Base-by-base conservation (phyloP, 2,888 invertebrate species). In the Diloba caeruleocephala region DNA sequence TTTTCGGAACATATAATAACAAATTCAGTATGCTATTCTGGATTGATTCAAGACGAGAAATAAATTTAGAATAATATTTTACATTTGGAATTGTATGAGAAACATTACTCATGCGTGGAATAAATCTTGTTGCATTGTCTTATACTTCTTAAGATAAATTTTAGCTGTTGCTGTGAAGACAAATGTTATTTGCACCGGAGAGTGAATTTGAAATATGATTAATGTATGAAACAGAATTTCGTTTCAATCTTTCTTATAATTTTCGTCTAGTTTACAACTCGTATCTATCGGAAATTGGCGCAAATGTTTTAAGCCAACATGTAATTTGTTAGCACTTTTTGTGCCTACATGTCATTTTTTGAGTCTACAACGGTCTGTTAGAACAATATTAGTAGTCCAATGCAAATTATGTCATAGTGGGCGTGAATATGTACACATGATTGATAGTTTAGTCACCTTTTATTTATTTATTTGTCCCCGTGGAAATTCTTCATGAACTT, bases 331-430 rank as follows among this genome's bases (percentile, higher is more conserved):
- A 44, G 41, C 21, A 36, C 21, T 14, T 33, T 64, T 46, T 14
- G 23, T 37, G 15, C 23, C 6, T 52, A 50, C 32, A 5, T 39
- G 44, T 51, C 28, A 53, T 44, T 19, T 12, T 42, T 9, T 33
- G 14, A 37, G 28, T 50, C 29, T 32, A 19, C 13, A 25, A 19
- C 12, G 28, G 37, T 64, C 15, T 13, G 15, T 49, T 48, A 49
- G 28, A 52, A 25, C 14, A 32, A 38, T 41, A 34, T 50, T 44
- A 44, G 42, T 41, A n/a, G 6, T 42, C 25, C 19, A 14, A 17
- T 38, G 15, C n/a, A 52, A 62, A 66, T 59, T 43, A 58, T 66
- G 37, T 58, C 21, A 37, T 38, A 12, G 34, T 46, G 28, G 33
- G 29, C n/a, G 45, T 34, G n/a, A 14, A 29, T n/a, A 49, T 25